Base-by-base conservation (phyloP, 2,888 invertebrate genomes). In the Xylocampa areola region DNA sequence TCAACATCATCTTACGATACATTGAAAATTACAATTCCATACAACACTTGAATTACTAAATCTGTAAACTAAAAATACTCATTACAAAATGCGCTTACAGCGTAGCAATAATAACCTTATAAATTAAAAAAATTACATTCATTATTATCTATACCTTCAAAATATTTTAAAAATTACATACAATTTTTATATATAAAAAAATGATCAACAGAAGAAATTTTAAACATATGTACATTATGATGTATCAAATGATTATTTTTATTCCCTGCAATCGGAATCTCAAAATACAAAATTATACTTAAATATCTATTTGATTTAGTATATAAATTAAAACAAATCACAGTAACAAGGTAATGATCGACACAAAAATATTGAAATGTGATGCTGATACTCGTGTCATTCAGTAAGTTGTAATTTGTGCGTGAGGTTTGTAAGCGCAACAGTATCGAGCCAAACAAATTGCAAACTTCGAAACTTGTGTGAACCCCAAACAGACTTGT, bases 31-130 rank as follows among this genome's bases (percentile, higher is more conserved):
- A 89, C 87, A 87, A 85, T 86, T 89, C 82, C 87, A 76, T 87
- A 86, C 87, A 89, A 89, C 85, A 85, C 82, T 84, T 76, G 70
- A 84, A 84, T 84, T 85, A 80, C 81, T 57, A 80, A 86, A 86
- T 84, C 85, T 60, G 76, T 85, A 80, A 86, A 87, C 76, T 81
- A 87, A 87, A 71, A 87, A 87, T 89, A 89, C 80, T 84, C 80
- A 80, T 85, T 87, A 89, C 82, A 88, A 87, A 89, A 86, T 90
- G 87, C 90, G 91, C 93, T 92, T 86, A 87, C 77, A 92, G 92
- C 92, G 90, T 92, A 61, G 85, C 87, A 85, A 82, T 85, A 84
- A 83, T 79, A 89, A 89, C 80, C 72, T 79, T 75, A 79, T 81
- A 82, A 82, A 82, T 77, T 80, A 81, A 76, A 77, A 80, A 81